phyloP scores from a whole-genome alignment of 2,888 invertebrate species.

The Nemotelus nigrinus region DNA sequence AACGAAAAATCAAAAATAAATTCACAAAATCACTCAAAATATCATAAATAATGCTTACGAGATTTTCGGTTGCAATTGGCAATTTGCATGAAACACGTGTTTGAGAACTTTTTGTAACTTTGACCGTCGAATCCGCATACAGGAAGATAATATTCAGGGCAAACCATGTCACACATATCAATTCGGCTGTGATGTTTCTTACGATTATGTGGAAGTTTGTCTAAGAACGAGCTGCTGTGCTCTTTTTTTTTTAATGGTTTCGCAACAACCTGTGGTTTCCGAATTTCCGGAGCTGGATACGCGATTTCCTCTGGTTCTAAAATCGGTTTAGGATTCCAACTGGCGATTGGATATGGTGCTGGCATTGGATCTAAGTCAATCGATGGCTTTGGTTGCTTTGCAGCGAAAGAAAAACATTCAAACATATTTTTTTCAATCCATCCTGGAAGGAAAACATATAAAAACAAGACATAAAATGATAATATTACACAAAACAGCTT shows the following conservation, averaged over 20 bases:
- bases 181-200: background rate
- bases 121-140: constrained; percentile 24
- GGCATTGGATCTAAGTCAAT: background rate
- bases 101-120: constrained; percentile 19
- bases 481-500: background rate
- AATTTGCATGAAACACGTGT: constrained; percentile 19
- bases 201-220: background rate
- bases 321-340: background rate
- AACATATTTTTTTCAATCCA: background rate
- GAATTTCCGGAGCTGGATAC: background rate
- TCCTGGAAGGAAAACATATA: background rate
- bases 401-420: background rate
- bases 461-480: background rate
- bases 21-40: too few relatives aligned
- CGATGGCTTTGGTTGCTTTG: too few relatives aligned
- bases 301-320: background rate
- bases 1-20: too few relatives aligned
- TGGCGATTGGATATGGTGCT: background rate
- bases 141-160: constrained; percentile 26
- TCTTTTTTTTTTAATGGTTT: background rate
- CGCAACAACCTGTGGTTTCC: background rate
- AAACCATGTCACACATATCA: background rate
- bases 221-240: background rate
- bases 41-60: background rate
- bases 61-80: constrained; percentile 7